These are phyloP conservation scores for Petrosia ficiformis DNA, from an alignment of 37 sponge, comb jelly and placozoan species.

Conservation along the genomic window DNA sequence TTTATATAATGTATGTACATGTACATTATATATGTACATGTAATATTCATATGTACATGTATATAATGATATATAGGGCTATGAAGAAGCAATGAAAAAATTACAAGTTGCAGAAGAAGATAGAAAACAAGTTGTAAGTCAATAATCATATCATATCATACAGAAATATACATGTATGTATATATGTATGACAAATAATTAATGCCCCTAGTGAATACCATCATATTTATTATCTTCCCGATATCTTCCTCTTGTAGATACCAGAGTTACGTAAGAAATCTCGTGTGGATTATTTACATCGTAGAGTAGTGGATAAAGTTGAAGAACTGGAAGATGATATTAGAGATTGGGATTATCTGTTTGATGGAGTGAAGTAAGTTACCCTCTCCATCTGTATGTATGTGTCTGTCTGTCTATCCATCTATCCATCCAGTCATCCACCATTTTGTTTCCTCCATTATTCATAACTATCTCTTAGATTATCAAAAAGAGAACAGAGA, in stretches of 20 bases:
- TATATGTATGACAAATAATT: too few relatives aligned
- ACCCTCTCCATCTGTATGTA: too few relatives aligned
- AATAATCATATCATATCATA: not conserved
- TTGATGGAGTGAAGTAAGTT: constrained; percentile 56
- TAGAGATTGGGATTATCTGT: constrained; percentile 87
- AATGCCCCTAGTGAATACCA: too few relatives aligned
- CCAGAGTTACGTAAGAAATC: constrained; percentile 87
- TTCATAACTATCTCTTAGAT: constrained; percentile 15
- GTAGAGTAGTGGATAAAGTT: constrained; percentile 84
- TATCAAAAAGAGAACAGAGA: constrained; percentile 55
- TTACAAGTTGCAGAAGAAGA: constrained; percentile 77
- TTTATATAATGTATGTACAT: too few relatives aligned
- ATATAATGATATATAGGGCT: constrained; percentile 58
- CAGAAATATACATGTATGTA: too few relatives aligned
- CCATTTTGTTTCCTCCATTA: not conserved
- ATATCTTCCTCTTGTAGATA: constrained; percentile 30
- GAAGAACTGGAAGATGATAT: constrained; percentile 92
- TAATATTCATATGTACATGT: too few relatives aligned
- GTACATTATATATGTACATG: too few relatives aligned
- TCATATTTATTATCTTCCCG: not conserved
- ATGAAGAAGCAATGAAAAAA: constrained; percentile 78
- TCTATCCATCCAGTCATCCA: too few relatives aligned
- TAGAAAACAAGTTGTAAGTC: constrained; percentile 49
- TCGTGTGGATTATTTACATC: constrained; percentile 75
- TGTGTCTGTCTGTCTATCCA: too few relatives aligned